phyloP scores from a whole-genome alignment of 2,888 invertebrate genomes.

The Norana najaformis region DNA sequence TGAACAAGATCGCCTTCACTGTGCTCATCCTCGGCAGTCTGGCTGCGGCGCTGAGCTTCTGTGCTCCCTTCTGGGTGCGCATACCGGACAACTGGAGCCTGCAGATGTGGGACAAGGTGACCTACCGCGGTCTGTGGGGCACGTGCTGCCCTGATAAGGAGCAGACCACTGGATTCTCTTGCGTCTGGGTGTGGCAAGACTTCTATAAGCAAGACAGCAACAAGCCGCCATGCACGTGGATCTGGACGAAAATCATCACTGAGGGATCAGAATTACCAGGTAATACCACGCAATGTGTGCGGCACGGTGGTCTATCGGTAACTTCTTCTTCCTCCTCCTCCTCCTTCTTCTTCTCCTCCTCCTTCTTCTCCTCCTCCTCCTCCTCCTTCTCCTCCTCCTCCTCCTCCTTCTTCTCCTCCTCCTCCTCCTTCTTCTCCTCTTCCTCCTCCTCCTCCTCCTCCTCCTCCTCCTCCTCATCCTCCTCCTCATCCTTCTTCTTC shows the following conservation, averaged over 20 bases:
- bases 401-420: no score
- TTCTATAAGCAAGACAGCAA: neutral
- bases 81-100: conserved; percentile 20
- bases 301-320: no score
- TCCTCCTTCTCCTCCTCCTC: no score
- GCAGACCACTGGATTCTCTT: neutral
- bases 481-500: no score
- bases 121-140: conserved; percentile 14
- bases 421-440: no score
- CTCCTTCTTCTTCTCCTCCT: no score
- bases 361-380: no score
- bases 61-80: conserved; percentile 20
- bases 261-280: neutral
- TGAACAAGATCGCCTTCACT: conserved; percentile 24
- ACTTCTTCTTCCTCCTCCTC: no score
- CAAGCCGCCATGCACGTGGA: conserved; percentile 1
- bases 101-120: conserved; percentile 21
- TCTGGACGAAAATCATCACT: neutral
- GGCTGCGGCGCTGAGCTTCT: neutral
- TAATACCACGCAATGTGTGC: no score
- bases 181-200: conserved; percentile 2
- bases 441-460: no score
- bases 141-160: neutral
- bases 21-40: conserved; percentile 24
- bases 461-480: no score